Evolutionary conservation across 2,113 vertebrate genomes (phyloP).

Genomic region (Lynx canadensis): DNA sequence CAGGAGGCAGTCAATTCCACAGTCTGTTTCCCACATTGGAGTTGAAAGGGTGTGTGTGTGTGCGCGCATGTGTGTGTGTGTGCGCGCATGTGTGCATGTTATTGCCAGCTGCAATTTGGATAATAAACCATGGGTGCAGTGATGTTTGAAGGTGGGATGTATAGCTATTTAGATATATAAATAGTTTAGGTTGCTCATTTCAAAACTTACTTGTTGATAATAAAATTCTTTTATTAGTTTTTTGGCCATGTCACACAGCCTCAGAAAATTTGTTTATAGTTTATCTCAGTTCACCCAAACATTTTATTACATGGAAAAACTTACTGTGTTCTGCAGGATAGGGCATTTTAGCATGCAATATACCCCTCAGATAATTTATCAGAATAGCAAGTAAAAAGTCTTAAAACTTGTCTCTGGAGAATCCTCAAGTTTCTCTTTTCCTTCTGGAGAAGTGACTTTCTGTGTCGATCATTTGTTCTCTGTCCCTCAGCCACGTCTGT

Average conservation of each 20-base stretch:
- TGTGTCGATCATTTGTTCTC: slow-evolving; percentile 7
- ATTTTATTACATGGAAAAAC: slow-evolving; percentile 34
- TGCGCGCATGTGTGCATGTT: neutral
- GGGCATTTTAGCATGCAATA: neutral
- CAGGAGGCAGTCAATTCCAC: neutral
- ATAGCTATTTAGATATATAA: neutral
- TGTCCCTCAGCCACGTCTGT: neutral
- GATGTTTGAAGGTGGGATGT: neutral
- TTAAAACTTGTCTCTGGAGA: slow-evolving; percentile 19
- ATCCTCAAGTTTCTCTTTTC: slow-evolving; percentile 9
- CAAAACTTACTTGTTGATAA: slow-evolving; percentile 36
- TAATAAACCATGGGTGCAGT: neutral
- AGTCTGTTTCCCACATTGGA: neutral
- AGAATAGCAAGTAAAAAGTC: slow-evolving; percentile 55
- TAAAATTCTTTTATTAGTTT: slow-evolving; percentile 25
- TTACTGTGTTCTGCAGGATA: slow-evolving; percentile 8
- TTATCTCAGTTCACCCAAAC: slow-evolving; percentile 50
- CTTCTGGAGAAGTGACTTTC: neutral
- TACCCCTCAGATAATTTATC: slow-evolving; percentile 37
- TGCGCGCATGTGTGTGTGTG: neutral
- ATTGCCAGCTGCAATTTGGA: neutral
- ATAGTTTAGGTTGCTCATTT: slow-evolving; percentile 44
- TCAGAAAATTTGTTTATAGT: slow-evolving; percentile 56
- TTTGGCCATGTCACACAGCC: neutral
- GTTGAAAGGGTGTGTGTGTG: neutral